Percentiles rank a stretch among this genome's conserved stretches.
These are phyloP conservation scores for Anneissia japonica DNA, from an alignment of 35 echinoderm and acorn worm species.

Conservation along the genomic window DNA sequence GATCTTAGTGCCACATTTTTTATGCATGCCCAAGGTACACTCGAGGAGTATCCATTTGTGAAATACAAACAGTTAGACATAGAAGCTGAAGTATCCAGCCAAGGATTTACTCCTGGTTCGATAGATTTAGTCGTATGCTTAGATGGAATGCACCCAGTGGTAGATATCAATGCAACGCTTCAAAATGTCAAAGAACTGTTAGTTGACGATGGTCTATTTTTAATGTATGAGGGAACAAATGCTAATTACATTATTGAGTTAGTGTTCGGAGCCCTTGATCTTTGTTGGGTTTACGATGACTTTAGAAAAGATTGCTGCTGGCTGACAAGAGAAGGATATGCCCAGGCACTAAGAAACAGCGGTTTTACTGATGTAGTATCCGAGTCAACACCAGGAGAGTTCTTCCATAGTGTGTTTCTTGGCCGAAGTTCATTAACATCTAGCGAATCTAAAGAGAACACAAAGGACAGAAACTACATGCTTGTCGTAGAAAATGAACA, in stretches of 20 bases:
- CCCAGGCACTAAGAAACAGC: constrained; percentile 24
- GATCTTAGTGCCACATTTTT: constrained; percentile 19
- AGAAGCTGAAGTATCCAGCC: constrained; percentile 63
- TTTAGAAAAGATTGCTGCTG: constrained; percentile 74
- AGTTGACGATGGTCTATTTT: constrained; percentile 57
- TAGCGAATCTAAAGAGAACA: constrained; percentile 18
- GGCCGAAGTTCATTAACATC: constrained; percentile 44
- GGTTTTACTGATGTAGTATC: constrained; percentile 65
- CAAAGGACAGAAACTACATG: constrained; percentile 22
- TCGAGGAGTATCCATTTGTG: constrained; percentile 45
- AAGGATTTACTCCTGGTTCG: constrained; percentile 75
- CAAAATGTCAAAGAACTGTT: constrained; percentile 62
- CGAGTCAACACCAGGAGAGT: constrained; percentile 58
- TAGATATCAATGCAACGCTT: constrained; percentile 44
- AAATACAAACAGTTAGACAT: constrained; percentile 92
- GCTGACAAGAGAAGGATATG: constrained; percentile 51
- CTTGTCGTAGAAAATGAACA: constrained; percentile 35
- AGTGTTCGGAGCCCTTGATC: constrained; percentile 64
- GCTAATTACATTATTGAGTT: constrained; percentile 71
- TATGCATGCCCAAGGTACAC: constrained; percentile 7
- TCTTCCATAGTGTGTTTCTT: constrained; percentile 76
- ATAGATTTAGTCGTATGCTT: constrained; percentile 76
- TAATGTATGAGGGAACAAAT: constrained; percentile 68
- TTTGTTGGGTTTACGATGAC: constrained; percentile 75
- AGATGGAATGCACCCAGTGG: constrained; percentile 70